Evolutionary conservation across 2,888 invertebrate species (phyloP).

Genomic region (Frankliniella intonsa): DNA sequence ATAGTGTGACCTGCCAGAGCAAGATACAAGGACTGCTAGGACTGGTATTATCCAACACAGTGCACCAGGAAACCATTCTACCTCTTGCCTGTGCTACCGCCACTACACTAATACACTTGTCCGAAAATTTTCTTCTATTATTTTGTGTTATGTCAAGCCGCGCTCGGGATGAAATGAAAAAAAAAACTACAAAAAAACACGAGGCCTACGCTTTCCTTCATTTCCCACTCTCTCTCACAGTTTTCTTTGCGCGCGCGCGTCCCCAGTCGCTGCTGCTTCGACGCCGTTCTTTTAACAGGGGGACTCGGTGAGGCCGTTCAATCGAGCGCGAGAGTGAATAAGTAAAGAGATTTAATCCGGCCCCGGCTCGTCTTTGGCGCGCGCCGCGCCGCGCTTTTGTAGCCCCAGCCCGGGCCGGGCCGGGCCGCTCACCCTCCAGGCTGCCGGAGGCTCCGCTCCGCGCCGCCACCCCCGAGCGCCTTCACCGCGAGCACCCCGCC

Average conservation of each 20-base stretch:
- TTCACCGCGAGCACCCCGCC: too few species aligned
- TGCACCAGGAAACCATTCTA: neutral
- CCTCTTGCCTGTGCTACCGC: neutral
- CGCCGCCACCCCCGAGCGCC: neutral
- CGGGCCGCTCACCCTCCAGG: neutral
- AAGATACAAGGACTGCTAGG: neutral
- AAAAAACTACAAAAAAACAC: neutral
- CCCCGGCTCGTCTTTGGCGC: neutral
- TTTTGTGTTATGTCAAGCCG: neutral
- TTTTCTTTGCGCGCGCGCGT: neutral
- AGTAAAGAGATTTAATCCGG: constrained; percentile 19
- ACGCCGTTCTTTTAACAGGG: neutral
- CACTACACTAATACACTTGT: neutral
- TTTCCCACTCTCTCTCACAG: neutral
- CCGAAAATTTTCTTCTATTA: neutral
- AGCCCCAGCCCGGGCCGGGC: neutral
- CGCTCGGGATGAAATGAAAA: neutral
- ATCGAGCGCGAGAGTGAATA: constrained; percentile 11
- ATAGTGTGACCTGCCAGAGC: too few species aligned
- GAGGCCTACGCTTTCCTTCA: neutral
- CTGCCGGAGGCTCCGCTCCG: neutral
- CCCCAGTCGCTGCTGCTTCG: neutral
- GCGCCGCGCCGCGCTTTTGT: neutral
- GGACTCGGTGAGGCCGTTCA: neutral
- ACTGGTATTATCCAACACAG: neutral